Percentiles rank a stretch among this genome's conserved stretches.
These are phyloP conservation scores for Ditula angustiorana DNA, from an alignment of 2,888 invertebrate genomes.

Conservation along the genomic window DNA sequence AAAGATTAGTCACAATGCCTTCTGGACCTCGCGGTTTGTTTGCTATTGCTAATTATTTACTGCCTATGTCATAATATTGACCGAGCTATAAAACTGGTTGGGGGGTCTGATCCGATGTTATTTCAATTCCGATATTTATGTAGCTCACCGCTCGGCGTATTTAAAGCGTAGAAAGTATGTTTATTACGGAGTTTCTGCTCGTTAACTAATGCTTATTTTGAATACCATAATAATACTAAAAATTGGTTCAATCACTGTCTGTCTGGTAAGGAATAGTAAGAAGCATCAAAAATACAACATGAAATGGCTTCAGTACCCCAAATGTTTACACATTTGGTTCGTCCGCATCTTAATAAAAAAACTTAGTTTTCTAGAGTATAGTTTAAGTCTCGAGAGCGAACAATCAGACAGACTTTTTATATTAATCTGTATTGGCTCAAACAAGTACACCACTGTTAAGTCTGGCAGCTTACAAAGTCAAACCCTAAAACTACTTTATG, in stretches of 20 bases:
- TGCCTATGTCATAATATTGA: slow-evolving; percentile 41
- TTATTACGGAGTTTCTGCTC: slow-evolving; percentile 48
- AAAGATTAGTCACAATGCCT: no score
- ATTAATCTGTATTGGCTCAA: no score
- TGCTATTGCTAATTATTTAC: slow-evolving; percentile 35
- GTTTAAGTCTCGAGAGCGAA: no score
- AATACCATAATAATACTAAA: not conserved
- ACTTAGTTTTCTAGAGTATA: no score
- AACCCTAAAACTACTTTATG: no score
- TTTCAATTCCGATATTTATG: slow-evolving; percentile 48
- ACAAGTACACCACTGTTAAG: no score
- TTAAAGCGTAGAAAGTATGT: slow-evolving; percentile 49
- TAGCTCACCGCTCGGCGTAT: slow-evolving; percentile 31
- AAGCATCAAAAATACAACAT: not conserved
- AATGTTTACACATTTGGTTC: no score
- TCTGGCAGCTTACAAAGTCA: no score
- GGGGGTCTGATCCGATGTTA: slow-evolving; percentile 58
- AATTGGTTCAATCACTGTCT: not conserved
- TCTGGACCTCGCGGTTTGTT: not conserved
- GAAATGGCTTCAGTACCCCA: no score
- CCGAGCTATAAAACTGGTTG: slow-evolving; percentile 47
- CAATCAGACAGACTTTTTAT: no score
- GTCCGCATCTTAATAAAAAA: no score
- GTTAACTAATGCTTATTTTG: slow-evolving; percentile 44
- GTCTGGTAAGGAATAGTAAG: not conserved